phyloP scores from a whole-genome alignment of 2,113 vertebrate species.

The Chloropsis cyanopogon region DNA sequence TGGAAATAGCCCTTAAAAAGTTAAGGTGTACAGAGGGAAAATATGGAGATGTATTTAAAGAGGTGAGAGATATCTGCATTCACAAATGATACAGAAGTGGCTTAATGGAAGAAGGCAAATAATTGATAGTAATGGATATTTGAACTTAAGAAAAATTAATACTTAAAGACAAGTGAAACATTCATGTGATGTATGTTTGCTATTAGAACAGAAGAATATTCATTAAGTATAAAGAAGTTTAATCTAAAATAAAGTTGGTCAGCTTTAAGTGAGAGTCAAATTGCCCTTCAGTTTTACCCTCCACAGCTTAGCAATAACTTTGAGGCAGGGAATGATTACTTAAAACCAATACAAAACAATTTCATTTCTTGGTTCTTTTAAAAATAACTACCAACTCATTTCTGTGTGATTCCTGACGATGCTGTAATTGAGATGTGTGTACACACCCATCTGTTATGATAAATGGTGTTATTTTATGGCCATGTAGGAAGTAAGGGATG shows the following conservation, averaged over 20 bases:
- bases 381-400: neutral
- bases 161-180: slow-evolving; percentile 30
- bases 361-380: neutral
- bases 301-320: neutral
- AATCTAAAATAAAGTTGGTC: neutral
- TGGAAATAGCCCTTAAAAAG: neutral
- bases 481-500: neutral
- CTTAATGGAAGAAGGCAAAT: slow-evolving; percentile 56
- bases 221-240: slow-evolving; percentile 24
- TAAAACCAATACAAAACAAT: neutral
- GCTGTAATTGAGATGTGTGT: neutral
- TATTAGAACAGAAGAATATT: slow-evolving; percentile 34
- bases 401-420: neutral
- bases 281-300: neutral
- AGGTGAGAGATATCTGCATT: neutral
- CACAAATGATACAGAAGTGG: neutral
- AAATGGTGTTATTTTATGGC: neutral
- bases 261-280: neutral
- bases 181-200: slow-evolving; percentile 50
- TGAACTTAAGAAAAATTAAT: slow-evolving; percentile 48
- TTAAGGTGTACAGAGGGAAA: neutral
- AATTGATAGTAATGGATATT: slow-evolving; percentile 55
- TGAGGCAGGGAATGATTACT: neutral
- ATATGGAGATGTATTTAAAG: neutral
- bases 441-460: neutral